These are phyloP conservation scores for Pristionchus arcanus DNA, from an alignment of 2,888 invertebrate genomes.

Conservation along the genomic window DNA sequence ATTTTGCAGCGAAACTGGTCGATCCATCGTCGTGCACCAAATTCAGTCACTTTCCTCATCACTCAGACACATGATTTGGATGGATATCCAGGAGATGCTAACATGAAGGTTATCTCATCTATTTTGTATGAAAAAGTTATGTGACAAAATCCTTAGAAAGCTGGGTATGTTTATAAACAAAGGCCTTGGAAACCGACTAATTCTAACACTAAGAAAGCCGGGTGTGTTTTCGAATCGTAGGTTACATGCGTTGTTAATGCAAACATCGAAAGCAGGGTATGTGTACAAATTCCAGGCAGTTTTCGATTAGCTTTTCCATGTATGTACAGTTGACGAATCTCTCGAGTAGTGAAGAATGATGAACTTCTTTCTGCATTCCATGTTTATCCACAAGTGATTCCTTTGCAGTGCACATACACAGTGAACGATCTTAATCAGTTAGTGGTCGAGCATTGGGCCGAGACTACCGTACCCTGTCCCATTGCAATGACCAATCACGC, in stretches of 20 bases:
- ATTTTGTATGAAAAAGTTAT: too few species aligned
- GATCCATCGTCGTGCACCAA: slow-evolving; percentile 60
- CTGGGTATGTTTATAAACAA: too few species aligned
- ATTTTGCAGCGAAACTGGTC: slow-evolving; percentile 66
- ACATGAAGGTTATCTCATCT: slow-evolving; percentile 57
- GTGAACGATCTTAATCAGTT: slow-evolving; percentile 70
- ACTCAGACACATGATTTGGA: slow-evolving; percentile 58
- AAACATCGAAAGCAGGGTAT: too few species aligned
- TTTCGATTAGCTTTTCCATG: too few species aligned
- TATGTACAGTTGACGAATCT: not conserved
- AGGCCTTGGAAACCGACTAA: too few species aligned
- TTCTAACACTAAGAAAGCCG: too few species aligned
- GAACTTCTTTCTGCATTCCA: not conserved
- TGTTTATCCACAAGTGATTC: not conserved
- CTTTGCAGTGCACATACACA: slow-evolving; percentile 66
- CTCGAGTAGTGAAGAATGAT: not conserved
- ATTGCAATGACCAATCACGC: slow-evolving; percentile 68
- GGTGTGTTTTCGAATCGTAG: too few species aligned
- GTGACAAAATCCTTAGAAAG: too few species aligned
- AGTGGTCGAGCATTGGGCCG: slow-evolving; percentile 66
- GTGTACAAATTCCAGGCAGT: too few species aligned
- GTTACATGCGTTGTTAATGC: too few species aligned
- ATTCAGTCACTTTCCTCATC: slow-evolving; percentile 63
- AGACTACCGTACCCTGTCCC: slow-evolving; percentile 59
- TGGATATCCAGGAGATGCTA: slow-evolving; percentile 68